phyloP scores from a whole-genome alignment of 2,113 vertebrate species.

The Protobothrops mucrosquamatus region DNA sequence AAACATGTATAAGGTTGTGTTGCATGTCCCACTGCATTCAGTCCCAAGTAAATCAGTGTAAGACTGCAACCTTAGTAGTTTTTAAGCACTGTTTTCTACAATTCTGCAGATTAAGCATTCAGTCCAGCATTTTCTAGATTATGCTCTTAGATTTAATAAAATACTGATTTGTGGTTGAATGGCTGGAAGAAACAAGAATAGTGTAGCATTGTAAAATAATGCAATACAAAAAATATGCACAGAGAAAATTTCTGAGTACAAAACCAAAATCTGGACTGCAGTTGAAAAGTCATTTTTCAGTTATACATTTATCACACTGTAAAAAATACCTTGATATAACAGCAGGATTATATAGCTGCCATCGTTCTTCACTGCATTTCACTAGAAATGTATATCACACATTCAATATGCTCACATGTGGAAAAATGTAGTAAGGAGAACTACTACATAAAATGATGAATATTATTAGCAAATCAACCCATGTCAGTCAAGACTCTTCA shows the following conservation, averaged over 20 bases:
- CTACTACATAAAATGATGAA: not conserved
- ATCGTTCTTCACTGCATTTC: not conserved
- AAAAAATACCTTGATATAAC: not conserved
- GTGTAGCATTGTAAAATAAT: not conserved
- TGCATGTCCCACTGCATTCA: not conserved
- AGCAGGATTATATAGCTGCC: not conserved
- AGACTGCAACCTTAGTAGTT: not conserved
- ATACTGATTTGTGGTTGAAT: not conserved
- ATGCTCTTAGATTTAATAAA: conserved; percentile 17
- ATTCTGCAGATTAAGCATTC: not conserved
- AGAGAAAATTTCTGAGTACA: conserved; percentile 3
- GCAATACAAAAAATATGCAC: not conserved
- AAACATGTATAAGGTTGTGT: not conserved
- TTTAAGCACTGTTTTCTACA: not conserved
- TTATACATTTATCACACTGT: not conserved
- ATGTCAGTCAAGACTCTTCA: not conserved
- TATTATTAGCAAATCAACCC: conserved; percentile 8
- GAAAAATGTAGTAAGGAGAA: conserved; percentile 13
- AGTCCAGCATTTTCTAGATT: rapidly evolving
- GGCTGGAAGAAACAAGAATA: not conserved
- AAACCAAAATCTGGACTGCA: conserved; percentile 10
- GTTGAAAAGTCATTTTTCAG: conserved; percentile 33
- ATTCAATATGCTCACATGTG: conserved; percentile 3
- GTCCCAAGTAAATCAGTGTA: not conserved
- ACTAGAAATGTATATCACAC: not conserved